phyloP scores from a whole-genome alignment of 2,888 invertebrate species.

The Allacma fusca region DNA sequence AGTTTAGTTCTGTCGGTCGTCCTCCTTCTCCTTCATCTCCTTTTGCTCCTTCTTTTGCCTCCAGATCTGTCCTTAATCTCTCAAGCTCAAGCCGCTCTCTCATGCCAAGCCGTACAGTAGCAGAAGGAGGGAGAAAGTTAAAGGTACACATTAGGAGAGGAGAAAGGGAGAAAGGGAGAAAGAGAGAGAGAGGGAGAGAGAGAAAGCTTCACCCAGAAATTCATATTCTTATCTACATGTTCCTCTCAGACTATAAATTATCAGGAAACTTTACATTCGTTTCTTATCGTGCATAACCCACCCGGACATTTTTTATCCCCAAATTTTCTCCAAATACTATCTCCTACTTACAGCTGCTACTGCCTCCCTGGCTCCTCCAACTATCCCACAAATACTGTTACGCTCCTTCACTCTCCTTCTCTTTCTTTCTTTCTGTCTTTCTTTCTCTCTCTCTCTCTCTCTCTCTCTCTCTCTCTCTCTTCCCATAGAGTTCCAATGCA shows the following conservation, averaged over 20 bases:
- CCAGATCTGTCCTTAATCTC: conserved; percentile 5
- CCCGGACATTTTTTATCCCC: conserved; percentile 16
- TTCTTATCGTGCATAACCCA: conserved; percentile 16
- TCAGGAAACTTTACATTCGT: conserved; percentile 13
- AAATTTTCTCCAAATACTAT: conserved; percentile 12
- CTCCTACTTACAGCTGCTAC: conserved; percentile 10
- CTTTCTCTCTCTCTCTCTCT: too few species aligned
- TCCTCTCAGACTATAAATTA: conserved; percentile 7
- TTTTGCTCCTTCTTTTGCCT: conserved; percentile 2
- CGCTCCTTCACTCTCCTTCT: neutral
- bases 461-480: too few species aligned
- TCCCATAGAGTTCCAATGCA: neutral
- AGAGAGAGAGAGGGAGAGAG: neutral
- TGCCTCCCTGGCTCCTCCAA: too few species aligned
- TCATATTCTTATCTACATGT: conserved; percentile 16
- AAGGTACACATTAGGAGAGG: neutral
- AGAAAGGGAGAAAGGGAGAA: conserved; percentile 1
- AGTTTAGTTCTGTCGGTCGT: conserved; percentile 16
- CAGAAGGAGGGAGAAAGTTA: neutral
- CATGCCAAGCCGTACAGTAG: neutral
- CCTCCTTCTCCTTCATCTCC: neutral
- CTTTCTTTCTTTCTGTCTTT: neutral
- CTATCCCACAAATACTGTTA: too few species aligned
- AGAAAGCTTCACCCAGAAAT: neutral
- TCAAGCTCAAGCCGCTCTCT: conserved; percentile 5